phyloP scores from a whole-genome alignment of 2,888 invertebrate species.

The Philereme transversata region DNA sequence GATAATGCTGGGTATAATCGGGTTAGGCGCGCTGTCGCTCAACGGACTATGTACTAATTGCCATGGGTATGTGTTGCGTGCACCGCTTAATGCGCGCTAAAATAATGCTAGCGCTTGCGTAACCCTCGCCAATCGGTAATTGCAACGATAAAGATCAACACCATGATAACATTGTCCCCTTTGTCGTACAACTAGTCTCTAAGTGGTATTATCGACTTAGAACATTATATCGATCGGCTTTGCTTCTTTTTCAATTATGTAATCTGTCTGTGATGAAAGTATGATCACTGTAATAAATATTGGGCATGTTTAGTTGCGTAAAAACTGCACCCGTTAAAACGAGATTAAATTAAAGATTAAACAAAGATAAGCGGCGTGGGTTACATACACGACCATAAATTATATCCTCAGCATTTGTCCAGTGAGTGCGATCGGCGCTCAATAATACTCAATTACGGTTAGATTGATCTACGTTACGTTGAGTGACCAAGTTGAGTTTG shows the following conservation, averaged over 20 bases:
- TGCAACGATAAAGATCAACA: slow-evolving; percentile 68
- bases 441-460: slow-evolving; percentile 46
- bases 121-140: slow-evolving; percentile 56
- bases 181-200: slow-evolving; percentile 50
- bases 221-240: slow-evolving; percentile 22
- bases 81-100: slow-evolving; percentile 67
- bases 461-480: slow-evolving; percentile 54
- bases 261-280: slow-evolving; percentile 24
- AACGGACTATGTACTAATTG: slow-evolving; percentile 75
- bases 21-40: slow-evolving; percentile 78
- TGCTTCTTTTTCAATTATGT: slow-evolving; percentile 27
- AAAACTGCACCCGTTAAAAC: slow-evolving; percentile 17
- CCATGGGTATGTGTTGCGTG: slow-evolving; percentile 68
- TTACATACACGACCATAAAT: slow-evolving; percentile 27
- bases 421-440: slow-evolving; percentile 39
- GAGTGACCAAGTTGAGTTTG: slow-evolving; percentile 54
- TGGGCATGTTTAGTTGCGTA: slow-evolving; percentile 17
- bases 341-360: slow-evolving; percentile 22
- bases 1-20: slow-evolving; percentile 74
- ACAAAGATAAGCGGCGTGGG: slow-evolving; percentile 19
- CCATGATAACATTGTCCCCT: slow-evolving; percentile 63
- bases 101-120: slow-evolving; percentile 67
- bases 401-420: slow-evolving; percentile 38
- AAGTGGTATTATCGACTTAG: slow-evolving; percentile 33
- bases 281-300: slow-evolving; percentile 20